Evolutionary conservation across 2,113 vertebrate species (phyloP), one percentile per base, ranked within the genome.

Genomic region (Spea bombifrons): DNA sequence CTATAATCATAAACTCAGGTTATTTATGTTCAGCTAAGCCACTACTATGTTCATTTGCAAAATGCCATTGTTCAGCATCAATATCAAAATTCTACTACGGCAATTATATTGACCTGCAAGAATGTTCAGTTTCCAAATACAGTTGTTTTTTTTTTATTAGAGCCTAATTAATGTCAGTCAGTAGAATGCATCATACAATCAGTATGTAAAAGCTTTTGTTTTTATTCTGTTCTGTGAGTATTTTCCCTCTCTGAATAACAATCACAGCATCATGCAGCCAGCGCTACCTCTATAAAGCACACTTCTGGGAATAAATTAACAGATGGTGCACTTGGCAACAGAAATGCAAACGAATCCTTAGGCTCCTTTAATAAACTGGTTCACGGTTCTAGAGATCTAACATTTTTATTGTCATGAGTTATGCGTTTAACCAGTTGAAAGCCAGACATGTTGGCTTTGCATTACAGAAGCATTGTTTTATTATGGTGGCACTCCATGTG

Each of bases 281-380:
- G 52, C 67, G 30, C 57, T 74, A 55, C 63, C 71, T 74, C 17
- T 17, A 59, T 55, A 74, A 73, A 80, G 53, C n/a, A 74, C 50
- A 57, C 78, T 50, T 49, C 45, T 74, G 78, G 78, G 78, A 80
- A 80, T 74, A 73, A 57, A 74, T 73, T 80, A 80, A 45, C 78
- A 80, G 78, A 80, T 80, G 78, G 77, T 46, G 52, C 66, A 67
- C 71, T 49, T 80, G 77, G 78, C 71, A 80, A 80, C 71, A 74
- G 70, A 65, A 74, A 48, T n/a, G 45, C 17, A 74, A 80, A 80
- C 74, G 52, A 80, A 63, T 74, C 78, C 71, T 67, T 48, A 44
- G 63, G 52, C 70, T 73, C 70, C 30, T 77, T 57, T 79, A 73
- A 66, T 79, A 79, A 55, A 67, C 63, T 63, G 12, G 10, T 67